Percentiles rank a stretch among this genome's conserved stretches.
phyloP scores from a whole-genome alignment of 2,113 vertebrate species.

The Callionymus lyra region DNA sequence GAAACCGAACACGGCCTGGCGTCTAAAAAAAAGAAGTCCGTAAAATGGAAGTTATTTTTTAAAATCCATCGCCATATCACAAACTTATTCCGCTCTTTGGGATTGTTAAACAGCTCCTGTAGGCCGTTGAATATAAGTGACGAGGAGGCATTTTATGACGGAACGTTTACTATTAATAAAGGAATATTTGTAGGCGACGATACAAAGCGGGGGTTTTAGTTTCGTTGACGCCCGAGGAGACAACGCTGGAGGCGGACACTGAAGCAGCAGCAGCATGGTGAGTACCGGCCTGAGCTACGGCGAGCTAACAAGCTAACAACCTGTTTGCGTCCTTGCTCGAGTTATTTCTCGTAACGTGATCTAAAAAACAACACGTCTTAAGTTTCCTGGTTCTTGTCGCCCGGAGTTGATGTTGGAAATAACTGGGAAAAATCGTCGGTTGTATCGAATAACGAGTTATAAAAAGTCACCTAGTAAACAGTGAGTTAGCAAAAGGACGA shows the following conservation, averaged over 20 bases:
- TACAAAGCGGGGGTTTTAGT: neutral
- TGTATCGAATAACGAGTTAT: too few relatives aligned
- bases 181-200: neutral
- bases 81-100: slow-evolving; percentile 4
- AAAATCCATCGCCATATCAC: neutral
- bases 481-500: too few relatives aligned
- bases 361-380: neutral
- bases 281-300: slow-evolving; percentile 39
- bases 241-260: neutral
- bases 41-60: slow-evolving; percentile 2
- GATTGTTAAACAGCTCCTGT: slow-evolving; percentile 1
- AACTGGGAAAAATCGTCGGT: too few relatives aligned
- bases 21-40: neutral
- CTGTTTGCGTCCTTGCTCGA: neutral
- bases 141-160: neutral
- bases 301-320: slow-evolving; percentile 32
- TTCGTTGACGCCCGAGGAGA: slow-evolving; percentile 3
- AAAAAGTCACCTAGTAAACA: too few relatives aligned
- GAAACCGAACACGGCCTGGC: neutral
- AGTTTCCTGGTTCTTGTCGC: neutral
- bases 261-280: slow-evolving; percentile 52
- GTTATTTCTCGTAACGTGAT: neutral
- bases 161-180: slow-evolving; percentile 6
- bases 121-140: slow-evolving; percentile 20
- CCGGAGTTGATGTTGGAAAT: neutral